phyloP scores from a whole-genome alignment of 64 coral and sea anemone species.

The Montipora capricornis region DNA sequence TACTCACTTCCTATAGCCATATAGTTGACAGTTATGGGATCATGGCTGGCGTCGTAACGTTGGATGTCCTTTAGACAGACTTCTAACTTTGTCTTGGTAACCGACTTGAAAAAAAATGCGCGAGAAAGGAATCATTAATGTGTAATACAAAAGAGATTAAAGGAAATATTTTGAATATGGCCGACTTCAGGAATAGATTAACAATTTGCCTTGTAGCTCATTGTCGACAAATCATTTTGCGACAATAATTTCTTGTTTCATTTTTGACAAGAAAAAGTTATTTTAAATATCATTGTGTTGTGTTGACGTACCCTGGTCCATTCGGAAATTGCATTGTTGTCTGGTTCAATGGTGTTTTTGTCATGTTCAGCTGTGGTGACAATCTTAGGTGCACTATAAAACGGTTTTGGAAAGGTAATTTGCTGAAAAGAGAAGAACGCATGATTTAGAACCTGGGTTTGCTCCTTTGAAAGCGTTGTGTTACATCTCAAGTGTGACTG shows the following conservation, averaged over 20 bases:
- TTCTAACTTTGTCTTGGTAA: constrained; percentile 35
- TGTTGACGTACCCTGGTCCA: constrained; percentile 62
- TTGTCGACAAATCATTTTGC: too few species aligned
- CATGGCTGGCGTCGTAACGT: constrained; percentile 71
- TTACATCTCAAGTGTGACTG: not conserved
- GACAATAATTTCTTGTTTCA: too few species aligned
- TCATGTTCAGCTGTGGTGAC: constrained; percentile 73
- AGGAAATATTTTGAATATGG: too few species aligned
- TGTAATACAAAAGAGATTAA: not conserved
- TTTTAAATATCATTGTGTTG: not conserved
- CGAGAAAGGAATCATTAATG: too few species aligned
- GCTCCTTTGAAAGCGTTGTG: not conserved
- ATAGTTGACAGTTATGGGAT: constrained; percentile 75
- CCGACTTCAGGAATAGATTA: too few species aligned
- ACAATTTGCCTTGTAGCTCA: too few species aligned
- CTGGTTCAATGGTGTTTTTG: constrained; percentile 52
- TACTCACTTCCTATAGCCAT: constrained; percentile 72
- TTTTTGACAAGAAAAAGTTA: too few species aligned
- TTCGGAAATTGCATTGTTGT: constrained; percentile 83
- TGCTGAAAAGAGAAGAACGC: not conserved
- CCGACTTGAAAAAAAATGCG: constrained; percentile 28
- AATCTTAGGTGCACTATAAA: constrained; percentile 60
- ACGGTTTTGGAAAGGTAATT: constrained; percentile 36
- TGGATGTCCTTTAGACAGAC: constrained; percentile 87
- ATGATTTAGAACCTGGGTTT: not conserved